Conservation (phyloP, 2,888 invertebrate genomes). For the Caenorhabditis panamensis region DNA sequence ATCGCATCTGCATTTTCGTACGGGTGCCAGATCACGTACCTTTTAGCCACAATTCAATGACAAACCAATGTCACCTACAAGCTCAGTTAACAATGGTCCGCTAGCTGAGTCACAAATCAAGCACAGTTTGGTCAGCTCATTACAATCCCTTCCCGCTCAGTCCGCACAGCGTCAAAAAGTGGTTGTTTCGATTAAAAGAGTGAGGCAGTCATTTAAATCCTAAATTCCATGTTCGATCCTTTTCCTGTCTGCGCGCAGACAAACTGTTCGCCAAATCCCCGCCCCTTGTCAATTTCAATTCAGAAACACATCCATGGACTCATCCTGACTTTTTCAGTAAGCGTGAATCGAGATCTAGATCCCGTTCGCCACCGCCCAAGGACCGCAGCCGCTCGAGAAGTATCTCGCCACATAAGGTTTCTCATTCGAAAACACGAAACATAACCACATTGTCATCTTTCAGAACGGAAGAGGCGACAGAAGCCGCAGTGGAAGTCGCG, state of each 20-base stretch:
- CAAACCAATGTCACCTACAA: slow-evolving; percentile 46
- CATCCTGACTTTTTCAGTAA: slow-evolving; percentile 16
- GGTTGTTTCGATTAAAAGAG: slow-evolving; percentile 43
- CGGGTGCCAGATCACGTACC: slow-evolving; percentile 41
- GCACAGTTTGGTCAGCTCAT: slow-evolving; percentile 44
- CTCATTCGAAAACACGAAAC: too few relatives aligned
- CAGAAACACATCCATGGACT: background rate
- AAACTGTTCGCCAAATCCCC: background rate
- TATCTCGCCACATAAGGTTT: slow-evolving; percentile 25
- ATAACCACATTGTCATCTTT: background rate
- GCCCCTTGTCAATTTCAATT: background rate
- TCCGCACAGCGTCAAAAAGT: slow-evolving; percentile 31
- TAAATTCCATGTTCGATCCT: background rate
- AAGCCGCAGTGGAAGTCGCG: slow-evolving; percentile 41
- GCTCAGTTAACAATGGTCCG: slow-evolving; percentile 46
- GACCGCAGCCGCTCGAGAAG: slow-evolving; percentile 34
- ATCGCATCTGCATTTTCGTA: background rate
- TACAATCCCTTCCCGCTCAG: slow-evolving; percentile 27
- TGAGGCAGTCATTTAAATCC: slow-evolving; percentile 29
- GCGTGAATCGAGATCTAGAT: slow-evolving; percentile 40
- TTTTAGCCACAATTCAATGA: slow-evolving; percentile 51
- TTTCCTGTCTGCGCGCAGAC: slow-evolving; percentile 5
- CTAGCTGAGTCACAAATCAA: slow-evolving; percentile 44
- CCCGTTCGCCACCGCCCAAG: slow-evolving; percentile 20
- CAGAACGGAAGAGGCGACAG: slow-evolving; percentile 40